Evolutionary conservation across 2,113 vertebrate genomes (phyloP).

Genomic region (Paradoxurus hermaphroditus): DNA sequence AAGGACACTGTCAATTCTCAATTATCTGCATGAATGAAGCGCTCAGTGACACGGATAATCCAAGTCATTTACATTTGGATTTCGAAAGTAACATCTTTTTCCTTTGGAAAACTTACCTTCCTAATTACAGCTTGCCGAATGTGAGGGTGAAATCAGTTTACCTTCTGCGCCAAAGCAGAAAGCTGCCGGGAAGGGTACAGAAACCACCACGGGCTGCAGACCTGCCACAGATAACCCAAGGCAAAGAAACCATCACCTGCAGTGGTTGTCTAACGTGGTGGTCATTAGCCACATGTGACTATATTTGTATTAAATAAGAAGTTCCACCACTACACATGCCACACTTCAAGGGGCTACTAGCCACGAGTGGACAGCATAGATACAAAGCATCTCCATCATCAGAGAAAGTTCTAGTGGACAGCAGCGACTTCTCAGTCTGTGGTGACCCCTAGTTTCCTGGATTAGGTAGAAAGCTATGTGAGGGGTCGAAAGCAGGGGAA

Average conservation of each 20-base stretch:
- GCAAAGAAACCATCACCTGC: not conserved
- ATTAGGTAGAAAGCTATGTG: not conserved
- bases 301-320: not conserved
- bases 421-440: not conserved
- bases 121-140: slow-evolving; percentile 38
- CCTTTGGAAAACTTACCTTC: slow-evolving; percentile 71
- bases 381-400: rapidly evolving
- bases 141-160: not conserved
- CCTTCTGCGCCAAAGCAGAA: not conserved
- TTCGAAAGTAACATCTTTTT: slow-evolving; percentile 78
- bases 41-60: slow-evolving; percentile 80
- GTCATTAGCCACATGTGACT: not conserved
- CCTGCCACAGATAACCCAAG: not conserved
- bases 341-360: not conserved
- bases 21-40: slow-evolving; percentile 79
- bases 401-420: not conserved
- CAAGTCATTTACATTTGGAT: slow-evolving; percentile 80
- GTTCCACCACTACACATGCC: not conserved
- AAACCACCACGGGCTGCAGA: rapidly evolving
- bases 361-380: rapidly evolving
- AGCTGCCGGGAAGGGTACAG: not conserved
- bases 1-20: slow-evolving; percentile 80
- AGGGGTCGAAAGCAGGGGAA: rapidly evolving
- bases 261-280: rapidly evolving
- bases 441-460: not conserved